Evolutionary conservation across 2,888 invertebrate genomes (phyloP), one percentile per base, ranked within the genome.

Genomic region (Coenonympha glycerion): DNA sequence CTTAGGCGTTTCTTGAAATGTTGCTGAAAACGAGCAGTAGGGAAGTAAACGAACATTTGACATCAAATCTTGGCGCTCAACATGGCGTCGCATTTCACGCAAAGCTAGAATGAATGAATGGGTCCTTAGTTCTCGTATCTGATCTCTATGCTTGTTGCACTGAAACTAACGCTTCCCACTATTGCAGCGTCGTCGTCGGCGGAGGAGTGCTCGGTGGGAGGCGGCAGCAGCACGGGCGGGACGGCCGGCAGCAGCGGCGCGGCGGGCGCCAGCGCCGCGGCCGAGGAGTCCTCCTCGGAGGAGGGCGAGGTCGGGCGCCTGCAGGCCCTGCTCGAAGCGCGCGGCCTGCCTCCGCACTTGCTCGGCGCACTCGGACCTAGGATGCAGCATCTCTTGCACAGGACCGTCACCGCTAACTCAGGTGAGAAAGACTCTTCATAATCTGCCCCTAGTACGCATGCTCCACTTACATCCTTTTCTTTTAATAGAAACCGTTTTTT

Each of bases 301-400:
- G 97, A 98, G 75, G 95, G 95, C 65, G 98, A 98, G 84, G 97
- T 98, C 73, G 97, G 98, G 30, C 91, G 98, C 41, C 89, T 98
- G 52, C 98, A 98, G 79, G 98, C 98, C 18, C 85, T 98, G 64
- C 89, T 98, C 46, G 98, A 98, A 84, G 96, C 98, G 9, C 90
- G 98, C 60, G 98, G 98, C 19, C 81, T 98, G 61, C 98, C 98
- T n/a, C 97, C 98, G 9, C 98, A 98, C 76, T 89, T 99, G 55
- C 96, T 99, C 66, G 97, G 98, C 26, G 97, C 98, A 1, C 89
- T 99, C 47, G 98, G 96, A 0, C 97, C 98, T 40, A 90, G 98
- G 46, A 96, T 99, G 97, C 98, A 98, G 73, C 97, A 98, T 73
- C 88, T 98, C 51, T 87, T 98, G 56, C 97, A 98, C 74, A 90